A percentile compares a stretch with the other conserved stretches of the same genome.
phyloP scores from a whole-genome alignment of 2,113 vertebrate species.

The Parus major region DNA sequence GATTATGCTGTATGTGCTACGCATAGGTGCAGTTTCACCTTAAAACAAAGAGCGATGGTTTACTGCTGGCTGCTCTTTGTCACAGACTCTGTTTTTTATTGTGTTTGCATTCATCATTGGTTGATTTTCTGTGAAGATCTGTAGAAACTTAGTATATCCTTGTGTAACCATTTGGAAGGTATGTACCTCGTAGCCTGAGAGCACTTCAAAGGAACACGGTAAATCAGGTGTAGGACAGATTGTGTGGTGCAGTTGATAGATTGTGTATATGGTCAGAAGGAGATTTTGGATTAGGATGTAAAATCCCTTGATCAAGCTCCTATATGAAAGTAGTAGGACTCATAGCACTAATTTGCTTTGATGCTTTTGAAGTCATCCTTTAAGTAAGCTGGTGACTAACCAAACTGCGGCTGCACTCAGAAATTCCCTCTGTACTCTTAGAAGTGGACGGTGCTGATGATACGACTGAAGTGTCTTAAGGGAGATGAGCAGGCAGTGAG shows the following conservation, averaged over 20 bases:
- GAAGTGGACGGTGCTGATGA: background rate
- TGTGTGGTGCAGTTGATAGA: background rate
- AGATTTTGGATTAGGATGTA: background rate
- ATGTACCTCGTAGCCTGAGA: background rate
- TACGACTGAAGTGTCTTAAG: background rate
- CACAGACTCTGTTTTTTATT: background rate
- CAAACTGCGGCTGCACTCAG: background rate
- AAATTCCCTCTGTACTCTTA: slow-evolving; percentile 5
- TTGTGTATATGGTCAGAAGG: background rate
- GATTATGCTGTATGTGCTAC: background rate
- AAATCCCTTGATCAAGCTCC: background rate
- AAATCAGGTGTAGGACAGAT: background rate
- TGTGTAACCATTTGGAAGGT: background rate
- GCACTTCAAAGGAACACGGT: background rate
- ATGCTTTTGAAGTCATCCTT: slow-evolving; percentile 26
- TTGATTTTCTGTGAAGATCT: background rate
- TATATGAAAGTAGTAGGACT: background rate
- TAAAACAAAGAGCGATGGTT: background rate
- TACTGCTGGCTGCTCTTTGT: background rate
- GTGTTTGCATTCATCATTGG: background rate
- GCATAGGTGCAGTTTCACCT: background rate
- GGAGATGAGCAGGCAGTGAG: background rate
- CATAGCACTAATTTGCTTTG: background rate
- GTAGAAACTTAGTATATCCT: background rate
- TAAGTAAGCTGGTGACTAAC: slow-evolving; percentile 8